phyloP scores from a whole-genome alignment of 2,797 vertebrate species.

The Lophotriccus pileatus region DNA sequence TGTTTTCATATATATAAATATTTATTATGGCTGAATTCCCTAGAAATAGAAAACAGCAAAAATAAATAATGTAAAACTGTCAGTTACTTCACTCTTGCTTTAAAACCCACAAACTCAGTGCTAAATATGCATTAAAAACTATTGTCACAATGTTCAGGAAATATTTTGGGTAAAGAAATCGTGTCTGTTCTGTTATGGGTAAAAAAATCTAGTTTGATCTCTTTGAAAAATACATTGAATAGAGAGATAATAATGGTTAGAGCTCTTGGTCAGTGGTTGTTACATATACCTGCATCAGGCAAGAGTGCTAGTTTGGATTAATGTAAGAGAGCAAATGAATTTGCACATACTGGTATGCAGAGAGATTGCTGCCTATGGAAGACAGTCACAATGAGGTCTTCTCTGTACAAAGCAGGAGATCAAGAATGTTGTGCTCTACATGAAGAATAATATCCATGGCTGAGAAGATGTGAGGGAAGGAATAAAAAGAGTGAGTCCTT shows the following conservation, averaged over 20 bases:
- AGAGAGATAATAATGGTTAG: not conserved
- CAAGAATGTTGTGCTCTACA: not conserved
- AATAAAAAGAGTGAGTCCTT: not conserved
- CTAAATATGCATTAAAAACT: not conserved
- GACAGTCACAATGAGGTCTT: not conserved
- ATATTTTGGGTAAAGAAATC: not conserved
- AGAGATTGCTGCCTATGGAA: not conserved
- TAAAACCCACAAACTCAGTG: not conserved
- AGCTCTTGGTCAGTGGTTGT: not conserved
- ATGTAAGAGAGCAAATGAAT: not conserved
- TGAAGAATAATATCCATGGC: not conserved
- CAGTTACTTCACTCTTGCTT: not conserved
- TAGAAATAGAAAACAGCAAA: not conserved
- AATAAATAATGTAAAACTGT: not conserved
- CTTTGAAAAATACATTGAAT: not conserved
- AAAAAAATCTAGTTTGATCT: not conserved
- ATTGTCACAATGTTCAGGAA: not conserved
- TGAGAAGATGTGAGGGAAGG: not conserved
- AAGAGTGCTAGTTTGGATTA: not conserved
- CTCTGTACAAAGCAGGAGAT: not conserved
- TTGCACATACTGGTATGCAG: not conserved
- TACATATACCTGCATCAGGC: not conserved
- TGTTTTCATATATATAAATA: not conserved
- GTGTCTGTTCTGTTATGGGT: not conserved
- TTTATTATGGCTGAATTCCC: not conserved